These are phyloP conservation scores for Ridgeia piscesae DNA, from an alignment of 1,140 invertebrate species.

Conservation along the genomic window DNA sequence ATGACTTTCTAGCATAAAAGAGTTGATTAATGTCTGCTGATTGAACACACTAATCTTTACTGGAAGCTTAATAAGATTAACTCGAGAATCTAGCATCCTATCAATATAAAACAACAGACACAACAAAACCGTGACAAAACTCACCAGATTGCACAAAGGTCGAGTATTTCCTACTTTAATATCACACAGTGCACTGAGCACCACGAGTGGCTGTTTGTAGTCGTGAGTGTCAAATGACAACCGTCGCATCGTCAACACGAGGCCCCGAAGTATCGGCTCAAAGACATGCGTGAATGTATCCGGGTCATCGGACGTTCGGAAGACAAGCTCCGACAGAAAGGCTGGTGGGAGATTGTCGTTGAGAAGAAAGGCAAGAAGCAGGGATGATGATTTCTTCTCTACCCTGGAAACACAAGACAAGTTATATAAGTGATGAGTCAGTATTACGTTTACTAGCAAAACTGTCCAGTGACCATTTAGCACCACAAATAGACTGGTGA, in stretches of 20 bases:
- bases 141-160: constrained; percentile 78
- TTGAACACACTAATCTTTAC: background rate
- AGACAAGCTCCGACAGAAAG: constrained; percentile 69
- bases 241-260: constrained; percentile 70
- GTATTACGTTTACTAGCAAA: background rate
- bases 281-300: constrained; percentile 58
- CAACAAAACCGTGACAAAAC: constrained; percentile 39
- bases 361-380: constrained; percentile 66
- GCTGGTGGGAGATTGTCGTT: constrained; percentile 68
- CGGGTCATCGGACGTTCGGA: background rate
- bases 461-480: background rate
- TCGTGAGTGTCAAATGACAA: constrained; percentile 73
- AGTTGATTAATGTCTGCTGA: background rate
- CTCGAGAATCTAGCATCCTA: background rate
- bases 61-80: background rate
- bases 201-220: constrained; percentile 69
- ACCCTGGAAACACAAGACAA: constrained; percentile 31
- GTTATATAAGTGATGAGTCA: constrained; percentile 1
- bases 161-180: constrained; percentile 68
- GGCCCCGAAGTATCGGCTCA: constrained; percentile 69
- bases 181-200: constrained; percentile 71
- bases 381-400: constrained; percentile 51
- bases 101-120: constrained; percentile 3
- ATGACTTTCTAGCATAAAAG: background rate
- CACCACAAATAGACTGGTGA: too few species aligned